phyloP scores from a whole-genome alignment of 2,113 vertebrate species.

The Xyrauchen texanus region DNA sequence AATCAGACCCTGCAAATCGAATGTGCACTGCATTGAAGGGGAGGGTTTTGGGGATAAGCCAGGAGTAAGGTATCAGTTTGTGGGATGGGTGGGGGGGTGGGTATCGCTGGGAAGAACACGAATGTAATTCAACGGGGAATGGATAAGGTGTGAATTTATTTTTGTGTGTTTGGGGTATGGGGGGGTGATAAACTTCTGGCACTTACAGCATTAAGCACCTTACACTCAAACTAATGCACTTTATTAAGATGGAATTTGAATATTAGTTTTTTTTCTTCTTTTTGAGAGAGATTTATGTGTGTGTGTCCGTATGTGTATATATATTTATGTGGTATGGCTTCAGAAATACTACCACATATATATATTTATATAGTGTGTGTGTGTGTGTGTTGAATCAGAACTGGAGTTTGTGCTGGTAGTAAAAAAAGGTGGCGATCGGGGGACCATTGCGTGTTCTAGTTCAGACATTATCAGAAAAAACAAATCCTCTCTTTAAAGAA shows the following conservation, averaged over 20 bases:
- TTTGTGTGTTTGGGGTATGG: conserved; percentile 54
- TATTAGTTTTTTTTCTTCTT: conserved; percentile 57
- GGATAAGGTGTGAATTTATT: conserved; percentile 37
- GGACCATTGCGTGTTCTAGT: conserved; percentile 68
- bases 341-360: conserved; percentile 50
- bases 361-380: conserved; percentile 35
- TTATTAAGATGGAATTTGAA: conserved; percentile 81
- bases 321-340: conserved; percentile 33
- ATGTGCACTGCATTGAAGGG: conserved; percentile 82
- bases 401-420: conserved; percentile 63
- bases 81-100: conserved; percentile 35
- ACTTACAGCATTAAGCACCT: conserved; percentile 91
- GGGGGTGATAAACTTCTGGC: conserved; percentile 75
- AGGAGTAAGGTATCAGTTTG: conserved; percentile 37
- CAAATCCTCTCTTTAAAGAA: conserved; percentile 80
- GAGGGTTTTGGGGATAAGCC: conserved; percentile 43
- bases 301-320: background rate
- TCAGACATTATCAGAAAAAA: conserved; percentile 76
- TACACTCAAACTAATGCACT: conserved; percentile 91
- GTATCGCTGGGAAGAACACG: background rate
- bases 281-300: conserved; percentile 42
- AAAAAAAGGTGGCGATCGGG: conserved; percentile 38
- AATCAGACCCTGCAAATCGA: conserved; percentile 82
- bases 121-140: conserved; percentile 32
- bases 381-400: conserved; percentile 50